These are phyloP conservation scores for Neodiprion virginianus DNA, from an alignment of 1,140 invertebrate species.

Conservation along the genomic window DNA sequence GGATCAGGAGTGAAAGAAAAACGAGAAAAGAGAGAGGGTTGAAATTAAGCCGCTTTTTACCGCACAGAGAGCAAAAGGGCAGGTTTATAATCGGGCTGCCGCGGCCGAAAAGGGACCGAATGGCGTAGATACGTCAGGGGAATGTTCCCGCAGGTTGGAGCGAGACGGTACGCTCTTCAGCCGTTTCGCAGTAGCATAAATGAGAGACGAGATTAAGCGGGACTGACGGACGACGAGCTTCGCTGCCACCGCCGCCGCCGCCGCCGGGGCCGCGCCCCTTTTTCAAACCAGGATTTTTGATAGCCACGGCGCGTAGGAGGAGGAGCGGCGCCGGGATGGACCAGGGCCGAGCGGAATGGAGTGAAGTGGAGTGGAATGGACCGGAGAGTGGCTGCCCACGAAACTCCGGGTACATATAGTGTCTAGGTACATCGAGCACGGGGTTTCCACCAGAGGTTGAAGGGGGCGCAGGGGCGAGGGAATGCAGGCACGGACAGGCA, in stretches of 20 bases:
- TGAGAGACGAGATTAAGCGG: constrained; percentile 56
- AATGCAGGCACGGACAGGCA: constrained; percentile 15
- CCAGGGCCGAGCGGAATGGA: constrained; percentile 25
- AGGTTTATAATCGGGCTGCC: not conserved
- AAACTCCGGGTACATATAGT: constrained; percentile 11
- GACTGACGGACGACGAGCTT: constrained; percentile 48
- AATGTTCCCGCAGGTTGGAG: not conserved
- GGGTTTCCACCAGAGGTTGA: constrained; percentile 10
- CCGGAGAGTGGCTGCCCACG: constrained; percentile 22
- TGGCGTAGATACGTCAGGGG: constrained; percentile 1
- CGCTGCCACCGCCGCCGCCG: constrained; percentile 17
- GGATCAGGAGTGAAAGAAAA: too few relatives aligned
- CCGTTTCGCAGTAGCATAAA: constrained; percentile 52
- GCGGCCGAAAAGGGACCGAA: not conserved
- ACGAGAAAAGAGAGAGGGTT: too few relatives aligned
- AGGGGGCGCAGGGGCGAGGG: not conserved
- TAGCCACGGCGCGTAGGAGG: constrained; percentile 23
- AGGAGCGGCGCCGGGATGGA: constrained; percentile 12
- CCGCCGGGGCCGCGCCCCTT: constrained; percentile 1
- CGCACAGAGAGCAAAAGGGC: not conserved
- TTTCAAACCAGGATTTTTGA: constrained; percentile 35
- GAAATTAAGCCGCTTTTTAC: too few relatives aligned
- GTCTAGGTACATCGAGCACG: constrained; percentile 13
- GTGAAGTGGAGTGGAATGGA: constrained; percentile 13
- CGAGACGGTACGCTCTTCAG: constrained; percentile 31